These are phyloP conservation scores for fruit fly (Drosophila melanogaster) DNA, from an alignment of 1,140 invertebrate species.

Conservation along the genomic window Release_6_plus_ISO1_MT NT_037436.4:12467501-12468000, in stretches of 20 bases:
- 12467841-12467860: slow-evolving; percentile 25
- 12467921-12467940: background rate
- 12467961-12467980: slow-evolving; percentile 31
- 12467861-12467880: background rate
- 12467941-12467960: slow-evolving; percentile 12
- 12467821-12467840: slow-evolving; percentile 32
- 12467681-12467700: slow-evolving; percentile 2
- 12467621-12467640: slow-evolving; percentile 52
- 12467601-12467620: slow-evolving; percentile 84
- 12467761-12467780: slow-evolving; percentile 42
- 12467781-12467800: slow-evolving; percentile 66
- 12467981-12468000: slow-evolving; percentile 80
- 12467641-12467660: slow-evolving; percentile 28
- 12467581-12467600: slow-evolving; percentile 84
- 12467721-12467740: slow-evolving; percentile 21
- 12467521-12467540: slow-evolving; percentile 84
- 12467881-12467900: slow-evolving; percentile 34
- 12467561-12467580: slow-evolving; percentile 79
- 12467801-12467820: slow-evolving; percentile 54
- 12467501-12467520: slow-evolving; percentile 61
- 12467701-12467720: slow-evolving; percentile 33
- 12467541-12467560: slow-evolving; percentile 77
- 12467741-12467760: slow-evolving; percentile 38
- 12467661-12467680: slow-evolving; percentile 13
- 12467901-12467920: slow-evolving; percentile 29